phyloP scores from a whole-genome alignment of 1,140 invertebrate species.

The Aradophagus sp. region DNA sequence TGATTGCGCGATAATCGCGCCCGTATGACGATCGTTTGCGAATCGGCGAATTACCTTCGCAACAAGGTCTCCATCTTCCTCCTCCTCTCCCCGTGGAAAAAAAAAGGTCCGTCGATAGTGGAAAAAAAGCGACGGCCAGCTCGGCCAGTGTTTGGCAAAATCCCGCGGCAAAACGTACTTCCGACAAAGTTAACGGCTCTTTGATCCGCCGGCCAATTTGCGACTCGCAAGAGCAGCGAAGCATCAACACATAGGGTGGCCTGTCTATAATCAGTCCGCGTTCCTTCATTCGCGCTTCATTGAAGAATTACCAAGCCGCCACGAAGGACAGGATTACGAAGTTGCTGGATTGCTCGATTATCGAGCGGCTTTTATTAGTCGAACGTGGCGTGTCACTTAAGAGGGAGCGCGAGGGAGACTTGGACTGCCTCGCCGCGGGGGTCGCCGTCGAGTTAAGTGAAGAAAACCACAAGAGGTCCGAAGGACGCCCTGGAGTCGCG shows the following conservation, averaged over 20 bases:
- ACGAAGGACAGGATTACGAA: slow-evolving; percentile 50
- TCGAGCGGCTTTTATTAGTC: slow-evolving; percentile 71
- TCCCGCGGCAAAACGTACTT: slow-evolving; percentile 12
- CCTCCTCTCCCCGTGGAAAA: slow-evolving; percentile 42
- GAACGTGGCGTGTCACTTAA: slow-evolving; percentile 54
- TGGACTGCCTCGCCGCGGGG: slow-evolving; percentile 58
- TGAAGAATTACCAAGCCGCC: slow-evolving; percentile 41
- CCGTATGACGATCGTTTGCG: slow-evolving; percentile 62
- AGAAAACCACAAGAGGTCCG: slow-evolving; percentile 65
- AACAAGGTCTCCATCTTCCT: slow-evolving; percentile 64
- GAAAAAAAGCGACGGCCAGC: slow-evolving; percentile 6
- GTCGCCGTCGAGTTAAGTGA: slow-evolving; percentile 70
- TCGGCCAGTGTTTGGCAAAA: slow-evolving; percentile 49
- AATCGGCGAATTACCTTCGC: slow-evolving; percentile 63
- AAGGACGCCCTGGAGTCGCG: slow-evolving; percentile 3
- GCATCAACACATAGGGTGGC: slow-evolving; percentile 35
- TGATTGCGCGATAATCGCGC: slow-evolving; percentile 60
- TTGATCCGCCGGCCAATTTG: slow-evolving; percentile 29
- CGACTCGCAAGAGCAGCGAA: slow-evolving; percentile 23
- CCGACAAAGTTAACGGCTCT: slow-evolving; percentile 26
- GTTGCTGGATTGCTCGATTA: slow-evolving; percentile 55
- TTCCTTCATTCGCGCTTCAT: slow-evolving; percentile 48
- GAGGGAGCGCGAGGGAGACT: slow-evolving; percentile 25
- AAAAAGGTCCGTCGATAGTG: not conserved
- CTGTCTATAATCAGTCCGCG: slow-evolving; percentile 44